A percentile compares a stretch with the other conserved stretches of the same genome.
Evolutionary conservation across 30 jellyfish, hydroid and myxozoan species (phyloP).

Genomic region (Sanderia malayensis): DNA sequence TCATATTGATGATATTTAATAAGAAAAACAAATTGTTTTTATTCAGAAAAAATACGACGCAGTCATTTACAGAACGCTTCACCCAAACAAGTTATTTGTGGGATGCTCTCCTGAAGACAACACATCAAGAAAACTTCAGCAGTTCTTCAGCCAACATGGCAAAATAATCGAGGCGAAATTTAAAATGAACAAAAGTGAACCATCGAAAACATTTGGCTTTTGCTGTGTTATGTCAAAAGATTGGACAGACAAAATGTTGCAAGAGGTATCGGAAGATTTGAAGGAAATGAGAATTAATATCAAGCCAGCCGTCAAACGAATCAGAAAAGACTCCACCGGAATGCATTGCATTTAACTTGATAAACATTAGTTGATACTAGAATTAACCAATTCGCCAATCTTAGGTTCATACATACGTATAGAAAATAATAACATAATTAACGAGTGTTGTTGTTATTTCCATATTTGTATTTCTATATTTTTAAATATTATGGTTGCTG

Average conservation of each 20-base stretch:
- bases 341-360: background rate
- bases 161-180: slow-evolving; percentile 53
- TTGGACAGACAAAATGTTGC: slow-evolving; percentile 23
- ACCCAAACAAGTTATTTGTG: slow-evolving; percentile 53
- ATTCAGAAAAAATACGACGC: slow-evolving; percentile 53
- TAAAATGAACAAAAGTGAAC: slow-evolving; percentile 34
- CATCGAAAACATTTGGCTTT: slow-evolving; percentile 39
- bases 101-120: slow-evolving; percentile 63
- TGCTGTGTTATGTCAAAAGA: slow-evolving; percentile 36
- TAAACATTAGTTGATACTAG: background rate
- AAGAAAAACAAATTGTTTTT: no score
- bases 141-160: slow-evolving; percentile 40
- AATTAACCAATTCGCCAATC: no score
- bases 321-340: slow-evolving; percentile 53
- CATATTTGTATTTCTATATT: no score
- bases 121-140: slow-evolving; percentile 33
- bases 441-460: no score
- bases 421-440: no score
- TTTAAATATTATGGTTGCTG: no score
- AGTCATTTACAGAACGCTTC: slow-evolving; percentile 49
- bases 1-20: no score
- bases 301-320: slow-evolving; percentile 46
- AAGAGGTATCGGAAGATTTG: slow-evolving; percentile 20
- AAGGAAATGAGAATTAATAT: slow-evolving; percentile 35
- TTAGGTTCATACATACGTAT: no score